Base-by-base conservation (phyloP, 2,888 invertebrate species). In the Prionchulus punctatus region DNA sequence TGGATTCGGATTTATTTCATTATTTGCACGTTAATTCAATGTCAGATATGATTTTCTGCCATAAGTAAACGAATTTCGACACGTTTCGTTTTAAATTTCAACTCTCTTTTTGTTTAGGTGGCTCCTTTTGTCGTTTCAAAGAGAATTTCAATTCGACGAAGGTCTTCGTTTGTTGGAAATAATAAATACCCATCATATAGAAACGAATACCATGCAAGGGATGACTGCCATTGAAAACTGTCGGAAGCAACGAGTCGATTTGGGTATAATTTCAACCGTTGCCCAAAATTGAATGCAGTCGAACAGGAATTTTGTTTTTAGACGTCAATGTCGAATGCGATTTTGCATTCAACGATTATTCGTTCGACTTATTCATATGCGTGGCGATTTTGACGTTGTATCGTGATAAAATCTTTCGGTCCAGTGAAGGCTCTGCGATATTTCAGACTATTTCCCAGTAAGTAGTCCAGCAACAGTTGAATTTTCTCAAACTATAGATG, bases 341-440 rank as follows among this genome's bases (percentile, higher is more conserved):
- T 15, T 15, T 26, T 7, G 30, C 50, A n/a, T 28, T n/a, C 30
- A 36, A 51, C n/a, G 68, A 68, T 25, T 71, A 66, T 61, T 71
- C 71, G 0, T 72, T 72, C 62, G 71, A 71, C 54, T 60, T 71
- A 53, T 72, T 72, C 58, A 67, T 72, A 66, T 69, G 69, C 62
- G 66, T 67, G 1, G 69, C 70, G 2, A 61, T 71, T 7, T 60
- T 72, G 48, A 65, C 67, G 53, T 62, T 68, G 54, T n/a, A n/a
- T n/a, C n/a, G n/a, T n/a, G n/a, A n/a, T n/a, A n/a, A n/a, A n/a
- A 60, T 71, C 1, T 65, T 70, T 57, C 57, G 61, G 12, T 70
- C 70, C 58, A 60, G 60, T 2, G 71, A 71, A 56, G 61, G 65
- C 1, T 67, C 69, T 12, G 65, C 64, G 56, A 66, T 71, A 3